Evolutionary conservation across 2,113 vertebrate species (phyloP).

Genomic region (Canis aureus): DNA sequence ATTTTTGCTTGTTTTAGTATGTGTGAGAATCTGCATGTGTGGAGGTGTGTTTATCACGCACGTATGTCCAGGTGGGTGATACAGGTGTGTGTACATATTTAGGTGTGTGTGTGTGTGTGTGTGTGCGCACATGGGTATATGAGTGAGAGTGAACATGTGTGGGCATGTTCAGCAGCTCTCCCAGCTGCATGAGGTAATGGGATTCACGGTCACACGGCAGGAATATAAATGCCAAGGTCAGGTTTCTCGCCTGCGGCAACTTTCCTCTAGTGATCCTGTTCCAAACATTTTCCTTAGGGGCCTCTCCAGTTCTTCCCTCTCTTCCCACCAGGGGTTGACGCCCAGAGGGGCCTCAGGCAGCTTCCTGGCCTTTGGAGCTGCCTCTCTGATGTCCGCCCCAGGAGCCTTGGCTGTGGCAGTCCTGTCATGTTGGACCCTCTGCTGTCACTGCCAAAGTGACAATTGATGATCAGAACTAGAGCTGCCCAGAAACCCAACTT

Average conservation of each 20-base stretch:
- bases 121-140: neutral
- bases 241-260: constrained; percentile 55
- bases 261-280: constrained; percentile 58
- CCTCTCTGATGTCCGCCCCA: constrained; percentile 74
- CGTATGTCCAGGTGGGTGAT: neutral
- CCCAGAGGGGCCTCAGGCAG: constrained; percentile 58
- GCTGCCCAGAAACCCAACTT: constrained; percentile 73
- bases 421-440: constrained; percentile 67
- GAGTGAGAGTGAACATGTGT: neutral
- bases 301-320: constrained; percentile 60
- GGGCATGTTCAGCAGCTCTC: neutral
- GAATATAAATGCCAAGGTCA: constrained; percentile 58
- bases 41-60: neutral
- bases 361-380: constrained; percentile 68
- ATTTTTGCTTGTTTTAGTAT: constrained; percentile 19
- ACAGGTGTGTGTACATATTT: neutral
- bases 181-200: neutral
- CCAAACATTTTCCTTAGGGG: constrained; percentile 51
- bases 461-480: constrained; percentile 73
- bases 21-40: neutral
- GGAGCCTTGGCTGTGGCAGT: constrained; percentile 64
- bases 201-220: neutral
- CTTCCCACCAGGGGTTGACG: constrained; percentile 58
- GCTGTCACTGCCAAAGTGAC: constrained; percentile 77
- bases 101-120: neutral